Evolutionary conservation across 2,113 vertebrate species (phyloP), one percentile per base, ranked within the genome.

Genomic region (Crotalus tigris): DNA sequence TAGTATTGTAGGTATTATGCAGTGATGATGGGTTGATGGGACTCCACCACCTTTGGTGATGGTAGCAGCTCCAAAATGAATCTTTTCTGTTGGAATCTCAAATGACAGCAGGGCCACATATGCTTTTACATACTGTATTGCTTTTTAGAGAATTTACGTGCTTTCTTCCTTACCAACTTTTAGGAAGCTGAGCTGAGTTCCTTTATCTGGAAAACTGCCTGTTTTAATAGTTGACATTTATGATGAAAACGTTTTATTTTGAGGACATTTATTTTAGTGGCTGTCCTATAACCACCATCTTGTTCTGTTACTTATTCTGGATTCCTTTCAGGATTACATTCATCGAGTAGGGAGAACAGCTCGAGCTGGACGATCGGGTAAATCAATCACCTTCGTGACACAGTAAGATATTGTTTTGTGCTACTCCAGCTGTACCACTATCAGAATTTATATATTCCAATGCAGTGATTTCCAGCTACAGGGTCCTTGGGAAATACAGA

Each of bases 351-450:
- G 99, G 4, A 97, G 99, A 91, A 99, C 99, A 3, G 99, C 99
- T 92, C 97, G 99, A 97, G 99, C 99, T 17, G 99, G 99, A 2
- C 98, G 99, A 6, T 98, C 99, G 23, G 99, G 99, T 89, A 99
- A 99, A 94, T 98, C 99, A 88, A 99, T 99, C 96, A 99, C 99
- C 0, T 99, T 99, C 95, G 99, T 99, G 91, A 99, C 99, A 54
- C 99, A 99, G 99, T 99, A 96, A 98, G 98, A 44, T 97, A 51
- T 33, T 57, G 12, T 58, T 94, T 26, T 49, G 1, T 7, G 0
- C 92, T 21, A 94, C 92, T 33, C 9, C 19, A 87, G 11, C 33
- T 95, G 5, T 92, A 5, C 90, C 91, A 89, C 57, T 19, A 39
- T 21, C 44, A 81, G 75, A 44, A 44, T 44, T 81, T 81, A 39